phyloP scores from a whole-genome alignment of 2,797 vertebrate species.

The Myiotriccus ornatus region DNA sequence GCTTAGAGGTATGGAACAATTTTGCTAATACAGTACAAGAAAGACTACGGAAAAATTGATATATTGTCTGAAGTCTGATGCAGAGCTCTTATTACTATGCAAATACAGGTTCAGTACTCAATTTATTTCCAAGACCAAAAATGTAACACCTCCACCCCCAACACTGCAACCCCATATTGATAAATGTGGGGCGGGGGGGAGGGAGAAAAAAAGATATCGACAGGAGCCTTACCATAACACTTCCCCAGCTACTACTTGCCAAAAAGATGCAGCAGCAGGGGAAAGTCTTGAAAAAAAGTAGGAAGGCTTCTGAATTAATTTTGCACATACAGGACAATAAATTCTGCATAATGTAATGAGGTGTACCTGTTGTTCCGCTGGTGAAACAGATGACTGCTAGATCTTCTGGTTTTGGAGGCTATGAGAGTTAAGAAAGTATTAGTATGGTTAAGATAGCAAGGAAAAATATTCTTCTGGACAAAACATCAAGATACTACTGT shows the following conservation, averaged over 20 bases:
- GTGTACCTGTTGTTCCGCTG: constrained; percentile 94
- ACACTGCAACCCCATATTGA: background rate
- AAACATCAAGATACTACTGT: background rate
- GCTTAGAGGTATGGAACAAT: background rate
- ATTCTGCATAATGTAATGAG: background rate
- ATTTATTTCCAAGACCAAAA: background rate
- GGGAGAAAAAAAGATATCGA: background rate
- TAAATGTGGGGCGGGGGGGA: background rate
- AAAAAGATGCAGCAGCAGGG: constrained; percentile 1
- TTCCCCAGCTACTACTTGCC: background rate
- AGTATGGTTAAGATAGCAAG: background rate
- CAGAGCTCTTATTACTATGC: background rate
- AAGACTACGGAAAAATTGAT: background rate
- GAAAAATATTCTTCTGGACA: background rate
- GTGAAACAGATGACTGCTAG: constrained; percentile 95
- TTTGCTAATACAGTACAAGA: background rate
- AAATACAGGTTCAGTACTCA: background rate
- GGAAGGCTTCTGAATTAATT: background rate
- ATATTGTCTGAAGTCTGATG: background rate
- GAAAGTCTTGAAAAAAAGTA: background rate
- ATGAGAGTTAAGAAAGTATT: constrained; percentile 35
- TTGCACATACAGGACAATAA: background rate
- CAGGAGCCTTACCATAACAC: background rate
- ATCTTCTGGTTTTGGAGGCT: constrained; percentile 91
- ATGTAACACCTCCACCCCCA: background rate